A percentile compares a stretch with the other conserved stretches of the same genome.
Conservation (phyloP, 1,140 invertebrate genomes). For the Musca vetustissima region DNA sequence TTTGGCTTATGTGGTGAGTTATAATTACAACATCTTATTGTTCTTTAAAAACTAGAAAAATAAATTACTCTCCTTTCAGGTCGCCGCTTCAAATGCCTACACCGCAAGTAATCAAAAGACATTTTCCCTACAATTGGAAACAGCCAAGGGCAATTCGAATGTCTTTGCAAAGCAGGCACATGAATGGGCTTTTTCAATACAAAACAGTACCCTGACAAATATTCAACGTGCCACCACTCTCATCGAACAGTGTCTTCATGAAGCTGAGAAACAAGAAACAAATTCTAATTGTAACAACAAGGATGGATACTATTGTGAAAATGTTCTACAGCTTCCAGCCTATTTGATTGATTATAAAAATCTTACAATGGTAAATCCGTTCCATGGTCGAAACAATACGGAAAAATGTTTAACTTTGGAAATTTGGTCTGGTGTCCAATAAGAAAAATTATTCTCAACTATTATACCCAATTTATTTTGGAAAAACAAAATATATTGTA, state of each 20-base stretch:
- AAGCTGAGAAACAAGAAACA: no score
- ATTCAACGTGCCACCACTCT: background rate
- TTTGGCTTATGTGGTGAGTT: slow-evolving; percentile 1
- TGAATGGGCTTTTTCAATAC: background rate
- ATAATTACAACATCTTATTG: no score
- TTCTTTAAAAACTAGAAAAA: background rate
- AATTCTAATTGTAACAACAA: no score
- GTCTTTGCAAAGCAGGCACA: background rate
- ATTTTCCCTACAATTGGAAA: background rate
- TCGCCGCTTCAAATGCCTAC: background rate
- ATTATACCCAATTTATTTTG: no score
- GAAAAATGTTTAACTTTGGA: background rate
- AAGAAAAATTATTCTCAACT: no score
- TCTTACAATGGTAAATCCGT: background rate
- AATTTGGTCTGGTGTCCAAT: no score
- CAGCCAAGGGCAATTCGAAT: background rate
- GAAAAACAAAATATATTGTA: no score
- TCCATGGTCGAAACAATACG: background rate
- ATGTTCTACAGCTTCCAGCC: background rate
- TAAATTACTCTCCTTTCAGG: background rate
- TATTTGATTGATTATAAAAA: background rate
- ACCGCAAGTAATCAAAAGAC: background rate
- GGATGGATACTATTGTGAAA: background rate
- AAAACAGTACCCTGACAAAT: background rate
- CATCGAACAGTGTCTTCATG: background rate